These are phyloP conservation scores for Ictalurus furcatus DNA, from an alignment of 2,113 vertebrate species.

Conservation along the genomic window DNA sequence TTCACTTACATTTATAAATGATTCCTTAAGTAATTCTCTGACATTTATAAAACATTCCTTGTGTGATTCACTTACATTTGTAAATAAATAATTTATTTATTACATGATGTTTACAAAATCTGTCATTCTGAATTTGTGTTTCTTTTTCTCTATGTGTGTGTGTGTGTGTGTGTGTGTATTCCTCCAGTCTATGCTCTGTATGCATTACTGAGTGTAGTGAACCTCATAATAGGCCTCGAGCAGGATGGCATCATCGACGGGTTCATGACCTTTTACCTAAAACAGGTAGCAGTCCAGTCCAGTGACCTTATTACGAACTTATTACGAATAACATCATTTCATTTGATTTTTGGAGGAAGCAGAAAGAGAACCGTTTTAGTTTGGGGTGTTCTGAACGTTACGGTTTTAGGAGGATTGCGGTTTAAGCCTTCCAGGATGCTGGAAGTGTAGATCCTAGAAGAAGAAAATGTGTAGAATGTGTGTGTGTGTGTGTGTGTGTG, in stretches of 20 bases:
- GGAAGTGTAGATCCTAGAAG: background rate
- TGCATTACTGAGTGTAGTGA: conserved; percentile 89
- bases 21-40: background rate
- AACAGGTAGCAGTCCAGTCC: conserved; percentile 72
- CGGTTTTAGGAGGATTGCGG: background rate
- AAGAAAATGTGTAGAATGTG: background rate
- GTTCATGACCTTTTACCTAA: conserved; percentile 91
- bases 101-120: background rate
- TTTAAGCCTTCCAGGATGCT: background rate
- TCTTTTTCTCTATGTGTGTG: background rate
- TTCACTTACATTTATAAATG: background rate
- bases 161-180: background rate
- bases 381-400: background rate
- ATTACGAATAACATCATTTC: background rate
- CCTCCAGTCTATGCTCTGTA: conserved; percentile 84
- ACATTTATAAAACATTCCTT: background rate
- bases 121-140: background rate
- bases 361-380: background rate
- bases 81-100: background rate
- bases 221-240: conserved; percentile 90
- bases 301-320: background rate
- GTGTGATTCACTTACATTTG: background rate
- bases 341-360: background rate
- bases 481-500: background rate
- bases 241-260: conserved; percentile 95